These are phyloP conservation scores for Coelogynopora nodosa DNA, from an alignment of 2,888 invertebrate genomes.

Conservation along the genomic window DNA sequence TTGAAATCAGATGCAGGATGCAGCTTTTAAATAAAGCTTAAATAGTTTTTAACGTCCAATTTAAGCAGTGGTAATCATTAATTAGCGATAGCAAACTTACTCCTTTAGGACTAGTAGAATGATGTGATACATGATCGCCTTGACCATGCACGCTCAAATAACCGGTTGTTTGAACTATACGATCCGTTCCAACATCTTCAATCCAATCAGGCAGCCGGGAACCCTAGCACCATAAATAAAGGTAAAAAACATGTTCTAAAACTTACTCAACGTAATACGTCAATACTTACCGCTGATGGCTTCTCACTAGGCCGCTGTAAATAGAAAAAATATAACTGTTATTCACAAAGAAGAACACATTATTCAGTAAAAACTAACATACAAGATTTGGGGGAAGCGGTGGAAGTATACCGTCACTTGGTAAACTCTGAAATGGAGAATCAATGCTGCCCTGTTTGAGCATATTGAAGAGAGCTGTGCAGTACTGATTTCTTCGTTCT, in stretches of 20 bases:
- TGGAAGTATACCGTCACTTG: background rate
- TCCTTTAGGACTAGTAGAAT: background rate
- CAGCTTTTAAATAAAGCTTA: too few relatives aligned
- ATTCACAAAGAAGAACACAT: background rate
- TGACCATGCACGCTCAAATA: background rate
- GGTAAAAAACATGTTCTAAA: background rate
- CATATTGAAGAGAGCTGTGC: background rate
- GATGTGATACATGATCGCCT: background rate
- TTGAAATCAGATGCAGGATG: too few relatives aligned
- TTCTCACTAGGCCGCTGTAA: background rate
- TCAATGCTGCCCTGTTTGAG: background rate
- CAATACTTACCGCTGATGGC: background rate
- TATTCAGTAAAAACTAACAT: background rate
- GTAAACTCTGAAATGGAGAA: background rate
- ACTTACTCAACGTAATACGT: background rate
- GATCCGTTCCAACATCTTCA: background rate
- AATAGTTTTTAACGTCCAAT: too few relatives aligned
- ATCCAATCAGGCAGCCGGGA: background rate
- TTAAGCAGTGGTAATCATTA: too few relatives aligned
- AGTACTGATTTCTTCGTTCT: background rate
- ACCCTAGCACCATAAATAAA: background rate
- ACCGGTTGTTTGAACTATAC: background rate
- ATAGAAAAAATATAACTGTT: background rate
- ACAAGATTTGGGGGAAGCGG: background rate
- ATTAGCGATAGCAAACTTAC: background rate